Evolutionary conservation across 2,888 invertebrate species (phyloP).

Genomic region (Pterostichus niger): DNA sequence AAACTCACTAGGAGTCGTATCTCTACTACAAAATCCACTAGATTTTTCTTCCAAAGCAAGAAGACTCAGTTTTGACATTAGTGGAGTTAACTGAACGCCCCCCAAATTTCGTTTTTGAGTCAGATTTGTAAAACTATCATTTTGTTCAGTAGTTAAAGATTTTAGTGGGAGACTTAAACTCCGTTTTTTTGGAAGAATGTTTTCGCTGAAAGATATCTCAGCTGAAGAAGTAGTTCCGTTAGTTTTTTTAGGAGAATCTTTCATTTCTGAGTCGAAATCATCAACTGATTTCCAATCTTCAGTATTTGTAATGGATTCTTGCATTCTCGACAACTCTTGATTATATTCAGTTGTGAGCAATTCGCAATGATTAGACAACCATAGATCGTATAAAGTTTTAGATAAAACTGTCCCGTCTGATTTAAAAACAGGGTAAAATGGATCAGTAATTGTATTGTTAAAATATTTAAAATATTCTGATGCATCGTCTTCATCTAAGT

Average conservation of each 20-base stretch:
- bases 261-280: conserved; percentile 68
- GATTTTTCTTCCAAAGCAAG: conserved; percentile 85
- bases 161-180: conserved; percentile 87
- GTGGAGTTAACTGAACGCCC: conserved; percentile 87
- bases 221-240: background rate
- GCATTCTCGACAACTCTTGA: conserved; percentile 60
- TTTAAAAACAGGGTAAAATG: conserved; percentile 87
- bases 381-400: conserved; percentile 85
- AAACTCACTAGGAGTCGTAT: conserved; percentile 82
- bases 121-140: conserved; percentile 3
- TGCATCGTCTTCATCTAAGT: conserved; percentile 70
- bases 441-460: conserved; percentile 88
- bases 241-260: conserved; percentile 56
- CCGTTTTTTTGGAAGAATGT: conserved; percentile 73
- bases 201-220: background rate
- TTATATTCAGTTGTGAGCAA: conserved; percentile 74
- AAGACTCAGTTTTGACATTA: conserved; percentile 90
- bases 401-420: conserved; percentile 87
- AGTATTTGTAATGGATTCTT: conserved; percentile 70
- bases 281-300: conserved; percentile 69
- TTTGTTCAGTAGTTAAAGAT: conserved; percentile 78
- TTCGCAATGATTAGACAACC: conserved; percentile 83
- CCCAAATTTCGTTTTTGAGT: conserved; percentile 69
- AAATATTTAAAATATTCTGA: conserved; percentile 76
- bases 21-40: conserved; percentile 84